Conservation (phyloP, 2,888 invertebrate species). For the Dryococelus australis region DNA sequence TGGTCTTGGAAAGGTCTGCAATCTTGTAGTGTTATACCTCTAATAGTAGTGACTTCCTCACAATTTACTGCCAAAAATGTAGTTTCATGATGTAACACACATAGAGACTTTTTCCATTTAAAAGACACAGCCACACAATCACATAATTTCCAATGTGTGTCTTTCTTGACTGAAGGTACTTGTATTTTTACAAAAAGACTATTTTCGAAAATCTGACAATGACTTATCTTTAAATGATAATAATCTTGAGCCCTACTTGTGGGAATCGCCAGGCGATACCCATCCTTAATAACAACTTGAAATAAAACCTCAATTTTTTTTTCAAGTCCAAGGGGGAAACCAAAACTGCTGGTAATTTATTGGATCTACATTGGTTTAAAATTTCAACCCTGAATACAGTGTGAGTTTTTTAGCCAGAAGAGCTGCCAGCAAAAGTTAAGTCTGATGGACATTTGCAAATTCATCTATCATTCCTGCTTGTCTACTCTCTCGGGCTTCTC, state of each 20-base stretch:
- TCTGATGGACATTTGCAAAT: background rate
- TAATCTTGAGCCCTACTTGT: too few species aligned
- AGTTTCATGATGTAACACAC: background rate
- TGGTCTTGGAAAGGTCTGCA: background rate
- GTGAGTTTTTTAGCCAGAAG: background rate
- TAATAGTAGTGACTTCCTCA: background rate
- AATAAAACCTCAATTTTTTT: background rate
- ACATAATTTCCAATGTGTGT: background rate
- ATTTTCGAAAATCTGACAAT: too few species aligned
- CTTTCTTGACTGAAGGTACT: background rate
- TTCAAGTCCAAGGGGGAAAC: background rate
- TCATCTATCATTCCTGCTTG: background rate
- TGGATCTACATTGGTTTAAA: background rate
- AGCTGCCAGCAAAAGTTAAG: background rate
- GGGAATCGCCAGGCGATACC: too few species aligned
- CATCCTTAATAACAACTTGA: background rate
- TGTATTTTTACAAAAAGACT: background rate
- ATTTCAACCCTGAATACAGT: background rate
- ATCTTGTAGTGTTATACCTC: background rate
- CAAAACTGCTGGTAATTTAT: too few species aligned
- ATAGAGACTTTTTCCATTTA: background rate
- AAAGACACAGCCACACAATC: too few species aligned
- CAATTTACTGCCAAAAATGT: background rate
- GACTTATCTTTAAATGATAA: too few species aligned
- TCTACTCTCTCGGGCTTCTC: background rate